A percentile compares a stretch with the other conserved stretches of the same genome.
These are phyloP conservation scores for Diplodus puntazzo DNA, from an alignment of 2,797 vertebrate genomes.

Conservation along the genomic window DNA sequence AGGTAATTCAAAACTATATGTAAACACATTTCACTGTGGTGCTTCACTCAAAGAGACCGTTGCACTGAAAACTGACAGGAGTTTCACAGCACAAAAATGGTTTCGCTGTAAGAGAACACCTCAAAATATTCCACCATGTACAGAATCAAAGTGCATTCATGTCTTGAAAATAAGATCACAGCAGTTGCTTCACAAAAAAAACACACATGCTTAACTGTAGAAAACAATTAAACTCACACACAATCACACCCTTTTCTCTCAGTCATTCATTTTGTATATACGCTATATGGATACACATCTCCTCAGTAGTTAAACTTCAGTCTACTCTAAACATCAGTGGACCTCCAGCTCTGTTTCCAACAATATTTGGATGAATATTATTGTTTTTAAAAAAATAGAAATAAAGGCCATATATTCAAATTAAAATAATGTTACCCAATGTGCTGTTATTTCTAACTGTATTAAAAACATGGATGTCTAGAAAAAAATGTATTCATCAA, in stretches of 20 bases:
- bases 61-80: not conserved
- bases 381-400: not conserved
- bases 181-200: not conserved
- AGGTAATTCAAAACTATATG: not conserved
- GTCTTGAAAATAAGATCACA: constrained; percentile 15
- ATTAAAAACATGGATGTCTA: not conserved
- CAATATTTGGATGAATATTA: not conserved
- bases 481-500: not conserved
- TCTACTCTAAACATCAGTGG: not conserved
- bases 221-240: not conserved
- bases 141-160: constrained; percentile 14
- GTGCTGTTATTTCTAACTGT: not conserved
- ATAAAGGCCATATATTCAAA: not conserved
- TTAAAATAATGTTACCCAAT: not conserved
- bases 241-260: not conserved
- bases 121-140: not conserved
- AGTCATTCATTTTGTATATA: not conserved
- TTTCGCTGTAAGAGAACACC: not conserved
- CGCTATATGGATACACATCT: not conserved
- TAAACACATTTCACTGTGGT: constrained; percentile 1
- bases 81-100: not conserved
- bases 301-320: not conserved
- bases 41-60: not conserved
- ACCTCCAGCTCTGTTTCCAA: not conserved
- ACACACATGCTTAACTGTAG: not conserved